phyloP scores from a whole-genome alignment of 2,888 invertebrate species.

The Mesopsocus fuscifrons region DNA sequence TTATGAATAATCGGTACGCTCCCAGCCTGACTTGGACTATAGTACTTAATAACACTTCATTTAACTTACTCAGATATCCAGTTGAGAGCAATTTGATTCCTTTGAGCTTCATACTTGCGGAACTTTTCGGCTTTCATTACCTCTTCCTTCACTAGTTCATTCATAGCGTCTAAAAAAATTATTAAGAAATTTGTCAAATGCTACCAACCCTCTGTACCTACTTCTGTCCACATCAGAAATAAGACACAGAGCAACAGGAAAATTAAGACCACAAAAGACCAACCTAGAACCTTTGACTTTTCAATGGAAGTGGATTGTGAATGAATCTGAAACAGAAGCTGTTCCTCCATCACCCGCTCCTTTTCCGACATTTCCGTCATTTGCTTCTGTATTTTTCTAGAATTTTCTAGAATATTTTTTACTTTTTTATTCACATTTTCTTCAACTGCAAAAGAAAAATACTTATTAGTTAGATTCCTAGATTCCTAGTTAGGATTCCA shows the following conservation, averaged over 20 bases:
- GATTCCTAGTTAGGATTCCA: background rate
- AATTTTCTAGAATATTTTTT: background rate
- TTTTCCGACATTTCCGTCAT: constrained; percentile 33
- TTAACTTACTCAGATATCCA: constrained; percentile 40
- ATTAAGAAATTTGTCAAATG: too few relatives aligned
- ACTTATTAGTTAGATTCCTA: constrained; percentile 8
- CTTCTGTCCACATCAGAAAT: too few relatives aligned
- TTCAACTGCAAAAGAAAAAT: constrained; percentile 30
- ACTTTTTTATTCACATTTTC: constrained; percentile 33
- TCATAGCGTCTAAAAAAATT: constrained; percentile 39
- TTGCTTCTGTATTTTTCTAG: background rate
- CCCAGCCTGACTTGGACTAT: too few relatives aligned
- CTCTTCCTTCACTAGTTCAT: constrained; percentile 45
- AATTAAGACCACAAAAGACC: too few relatives aligned
- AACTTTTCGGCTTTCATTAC: constrained; percentile 36
- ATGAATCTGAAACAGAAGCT: constrained; percentile 25
- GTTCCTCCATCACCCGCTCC: constrained; percentile 45
- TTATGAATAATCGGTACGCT: too few relatives aligned
- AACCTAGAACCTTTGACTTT: background rate
- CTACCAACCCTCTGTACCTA: too few relatives aligned
- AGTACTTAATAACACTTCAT: too few relatives aligned
- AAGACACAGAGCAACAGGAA: too few relatives aligned
- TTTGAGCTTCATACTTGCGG: constrained; percentile 38
- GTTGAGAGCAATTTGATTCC: constrained; percentile 34
- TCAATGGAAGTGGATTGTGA: background rate